Percentiles rank a stretch among this genome's conserved stretches.
Conservation (phyloP, 2,113 vertebrate species). For the Fulica atra region DNA sequence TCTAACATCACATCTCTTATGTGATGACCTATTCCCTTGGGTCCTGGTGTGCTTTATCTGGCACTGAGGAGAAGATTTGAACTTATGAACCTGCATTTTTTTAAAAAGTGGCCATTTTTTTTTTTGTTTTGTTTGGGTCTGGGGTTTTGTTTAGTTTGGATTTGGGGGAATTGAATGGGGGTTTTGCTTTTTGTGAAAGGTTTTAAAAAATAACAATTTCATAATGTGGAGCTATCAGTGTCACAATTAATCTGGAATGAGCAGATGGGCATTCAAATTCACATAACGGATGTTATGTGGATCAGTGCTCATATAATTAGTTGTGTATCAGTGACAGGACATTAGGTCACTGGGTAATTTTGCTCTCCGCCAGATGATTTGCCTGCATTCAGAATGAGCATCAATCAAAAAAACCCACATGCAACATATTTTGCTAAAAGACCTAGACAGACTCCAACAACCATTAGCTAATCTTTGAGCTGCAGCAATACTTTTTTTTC, state of each 20-base stretch:
- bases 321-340: conserved; percentile 58
- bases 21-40: neutral
- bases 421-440: neutral
- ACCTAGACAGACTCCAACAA: neutral
- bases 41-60: neutral
- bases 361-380: conserved; percentile 11
- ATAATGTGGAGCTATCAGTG: conserved; percentile 23
- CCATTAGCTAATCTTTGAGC: neutral
- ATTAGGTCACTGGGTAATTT: conserved; percentile 55
- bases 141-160: neutral
- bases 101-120: neutral
- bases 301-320: conserved; percentile 56
- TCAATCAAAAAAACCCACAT: neutral
- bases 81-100: neutral
- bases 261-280: conserved; percentile 69
- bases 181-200: neutral
- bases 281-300: conserved; percentile 46
- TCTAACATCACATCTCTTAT: neutral
- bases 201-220: neutral
- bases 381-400: conserved; percentile 23
- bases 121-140: neutral
- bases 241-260: conserved; percentile 54
- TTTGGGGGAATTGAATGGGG: neutral
- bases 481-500: neutral
- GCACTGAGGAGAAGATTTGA: neutral